Evolutionary conservation across 2,113 vertebrate species (phyloP), one percentile per base, ranked within the genome.

Genomic region (Gavialis gangeticus): DNA sequence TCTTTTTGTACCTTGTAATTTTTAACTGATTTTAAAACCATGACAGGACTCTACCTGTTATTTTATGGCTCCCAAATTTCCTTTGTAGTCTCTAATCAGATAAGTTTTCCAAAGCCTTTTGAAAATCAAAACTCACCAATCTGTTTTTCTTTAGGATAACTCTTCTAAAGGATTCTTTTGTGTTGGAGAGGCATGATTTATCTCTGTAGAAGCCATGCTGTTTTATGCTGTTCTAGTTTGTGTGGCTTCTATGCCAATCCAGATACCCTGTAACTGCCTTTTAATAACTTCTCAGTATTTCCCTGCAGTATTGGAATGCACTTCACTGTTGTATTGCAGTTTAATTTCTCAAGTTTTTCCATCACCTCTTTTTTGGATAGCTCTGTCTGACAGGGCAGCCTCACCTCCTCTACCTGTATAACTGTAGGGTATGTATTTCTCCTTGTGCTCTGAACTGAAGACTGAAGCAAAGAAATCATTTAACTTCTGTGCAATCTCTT

Each of bases 401-500:
- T 82, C 10, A 12, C 57, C 25, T 82, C 79, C 67, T 84, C 60
- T 66, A 28, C 67, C 71, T 75, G 19, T 34, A 4, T 56, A 71
- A 34, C 75, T 19, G 4, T 56, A 19, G 64, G 62, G 18, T 15
- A 4, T 18, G 4, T 6, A 3, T 78, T 59, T 88, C 19, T 84
- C 17, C n/a, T 67, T 19, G 28, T 79, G 6, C 25, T 71, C 46
- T 34, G 10, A 16, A 56, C 60, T 56, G 85, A 80, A 87, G 87
- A 10, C 22, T 5, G 18, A 57, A 83, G 83, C 58, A 67, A 58
- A 75, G 64, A 67, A 85, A 71, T 55, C 30, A 5, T 87, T 94
- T 83, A 62, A n/a, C 80, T 95, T 91, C 54, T 84, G 24, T 79
- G 30, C 89, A 57, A 5, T 88, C 69, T 92, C 66, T 75, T 75